Conservation (phyloP, 2,113 vertebrate species). For the Eublepharis macularius region DNA sequence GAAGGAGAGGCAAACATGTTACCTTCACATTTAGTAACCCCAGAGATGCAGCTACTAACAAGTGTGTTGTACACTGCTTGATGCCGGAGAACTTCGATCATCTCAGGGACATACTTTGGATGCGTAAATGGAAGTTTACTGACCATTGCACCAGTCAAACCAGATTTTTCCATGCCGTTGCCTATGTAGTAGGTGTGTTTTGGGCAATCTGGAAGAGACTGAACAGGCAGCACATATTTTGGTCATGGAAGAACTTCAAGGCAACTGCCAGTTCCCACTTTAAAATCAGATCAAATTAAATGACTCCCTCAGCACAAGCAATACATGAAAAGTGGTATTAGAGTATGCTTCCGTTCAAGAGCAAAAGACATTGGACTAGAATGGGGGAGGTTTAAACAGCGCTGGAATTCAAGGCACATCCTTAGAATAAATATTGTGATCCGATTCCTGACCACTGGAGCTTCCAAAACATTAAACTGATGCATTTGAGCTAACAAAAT, state of each 20-base stretch:
- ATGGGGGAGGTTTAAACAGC: background rate
- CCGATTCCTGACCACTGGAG: background rate
- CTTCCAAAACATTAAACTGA: background rate
- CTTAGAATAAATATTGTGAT: background rate
- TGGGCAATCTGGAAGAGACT: slow-evolving; percentile 76
- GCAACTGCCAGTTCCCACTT: background rate
- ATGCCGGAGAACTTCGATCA: slow-evolving; percentile 81
- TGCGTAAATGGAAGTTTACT: slow-evolving; percentile 80
- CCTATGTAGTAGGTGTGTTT: slow-evolving; percentile 76
- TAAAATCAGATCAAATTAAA: background rate
- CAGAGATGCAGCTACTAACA: slow-evolving; percentile 77
- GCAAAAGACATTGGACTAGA: background rate
- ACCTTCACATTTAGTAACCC: slow-evolving; percentile 60
- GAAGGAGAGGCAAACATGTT: background rate
- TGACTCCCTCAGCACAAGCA: background rate
- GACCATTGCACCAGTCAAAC: slow-evolving; percentile 68
- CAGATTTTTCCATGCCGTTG: slow-evolving; percentile 39
- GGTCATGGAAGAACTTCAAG: slow-evolving; percentile 7
- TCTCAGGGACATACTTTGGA: slow-evolving; percentile 73
- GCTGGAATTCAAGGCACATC: background rate
- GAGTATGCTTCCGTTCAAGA: background rate
- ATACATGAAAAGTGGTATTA: background rate
- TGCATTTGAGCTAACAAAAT: background rate
- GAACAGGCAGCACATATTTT: background rate
- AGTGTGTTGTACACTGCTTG: slow-evolving; percentile 80